Evolutionary conservation across 2,888 invertebrate genomes (phyloP), one percentile per base, ranked within the genome.

Genomic region (Drosophila limbata): DNA sequence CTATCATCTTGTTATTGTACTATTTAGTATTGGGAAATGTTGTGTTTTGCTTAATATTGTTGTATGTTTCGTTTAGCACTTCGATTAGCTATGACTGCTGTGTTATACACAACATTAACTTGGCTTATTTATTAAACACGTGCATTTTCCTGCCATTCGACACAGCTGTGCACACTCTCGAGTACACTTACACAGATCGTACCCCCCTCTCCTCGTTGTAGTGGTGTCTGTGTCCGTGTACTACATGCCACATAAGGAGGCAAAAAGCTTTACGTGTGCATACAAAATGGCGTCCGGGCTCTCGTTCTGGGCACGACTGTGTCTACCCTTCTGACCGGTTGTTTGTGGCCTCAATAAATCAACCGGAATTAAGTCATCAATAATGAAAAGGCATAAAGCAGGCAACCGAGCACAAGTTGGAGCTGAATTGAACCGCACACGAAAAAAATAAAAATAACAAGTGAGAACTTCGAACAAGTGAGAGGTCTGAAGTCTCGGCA

Each of bases 341-440:
- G 77, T 72, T 76, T 83, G 78, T 81, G 77, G 78, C 83, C 78
- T 83, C 81, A 84, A 90, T 89, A 89, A 88, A 89, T 89, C 90
- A 90, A 82, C 77, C 55, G 79, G 88, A 90, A 90, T 90, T 90
- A 88, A 90, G 90, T 81, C 89, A 90, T 90, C 90, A 90, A 90
- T 90, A 90, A 90, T 85, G 77, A 66, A 77, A 85, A 79, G 83
- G 79, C 85, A 84, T 84, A 77, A 81, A 71, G 70, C 82, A 75
- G 82, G 37, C 84, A 68, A 68, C 64, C 64, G 70, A 56, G 81
- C 66, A 63, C 51, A 64, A 77, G 31, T 63, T 69, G 57, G 10
- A 53, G 44, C 67, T 62, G 59, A 59, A 51, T 59, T 55, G 66
- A 60, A 45, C 55, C 53, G 15, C 50, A 44, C 15, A 64, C 62